Conservation (phyloP, 2,888 invertebrate species). For the Notodonta ziczac region DNA sequence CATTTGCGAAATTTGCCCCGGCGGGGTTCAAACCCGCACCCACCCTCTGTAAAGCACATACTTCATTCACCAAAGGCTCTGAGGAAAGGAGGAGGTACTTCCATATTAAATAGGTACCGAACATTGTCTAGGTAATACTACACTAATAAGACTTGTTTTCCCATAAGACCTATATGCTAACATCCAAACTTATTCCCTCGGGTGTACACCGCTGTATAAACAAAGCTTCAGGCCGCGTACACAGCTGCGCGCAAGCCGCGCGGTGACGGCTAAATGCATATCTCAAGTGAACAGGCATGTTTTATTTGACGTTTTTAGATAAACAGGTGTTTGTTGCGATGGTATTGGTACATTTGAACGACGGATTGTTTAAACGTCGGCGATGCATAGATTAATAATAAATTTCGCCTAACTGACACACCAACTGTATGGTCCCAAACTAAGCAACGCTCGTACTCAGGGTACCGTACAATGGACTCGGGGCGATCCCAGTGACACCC, state of each 20-base stretch:
- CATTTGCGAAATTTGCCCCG: too few species aligned
- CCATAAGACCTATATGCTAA: neutral
- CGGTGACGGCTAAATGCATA: conserved; percentile 13
- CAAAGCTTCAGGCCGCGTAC: conserved; percentile 10
- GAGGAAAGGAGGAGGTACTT: too few species aligned
- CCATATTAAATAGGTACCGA: too few species aligned
- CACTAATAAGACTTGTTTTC: neutral
- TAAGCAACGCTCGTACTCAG: too few species aligned
- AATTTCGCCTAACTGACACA: too few species aligned
- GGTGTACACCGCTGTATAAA: conserved; percentile 9
- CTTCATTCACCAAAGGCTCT: too few species aligned
- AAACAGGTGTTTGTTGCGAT: conserved; percentile 8
- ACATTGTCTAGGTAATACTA: too few species aligned
- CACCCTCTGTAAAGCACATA: too few species aligned
- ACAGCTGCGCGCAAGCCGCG: conserved; percentile 21
- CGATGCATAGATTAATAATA: neutral
- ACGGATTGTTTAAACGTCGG: neutral
- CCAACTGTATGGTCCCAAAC: too few species aligned
- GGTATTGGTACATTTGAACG: neutral
- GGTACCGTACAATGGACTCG: too few species aligned
- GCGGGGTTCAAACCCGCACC: too few species aligned
- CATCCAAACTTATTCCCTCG: neutral
- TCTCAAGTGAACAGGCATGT: neutral
- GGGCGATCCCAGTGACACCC: too few species aligned
- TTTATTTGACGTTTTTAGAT: conserved; percentile 8